Evolutionary conservation across 2,113 vertebrate species (phyloP).

Genomic region (Ptilorrhoa leucosticta): DNA sequence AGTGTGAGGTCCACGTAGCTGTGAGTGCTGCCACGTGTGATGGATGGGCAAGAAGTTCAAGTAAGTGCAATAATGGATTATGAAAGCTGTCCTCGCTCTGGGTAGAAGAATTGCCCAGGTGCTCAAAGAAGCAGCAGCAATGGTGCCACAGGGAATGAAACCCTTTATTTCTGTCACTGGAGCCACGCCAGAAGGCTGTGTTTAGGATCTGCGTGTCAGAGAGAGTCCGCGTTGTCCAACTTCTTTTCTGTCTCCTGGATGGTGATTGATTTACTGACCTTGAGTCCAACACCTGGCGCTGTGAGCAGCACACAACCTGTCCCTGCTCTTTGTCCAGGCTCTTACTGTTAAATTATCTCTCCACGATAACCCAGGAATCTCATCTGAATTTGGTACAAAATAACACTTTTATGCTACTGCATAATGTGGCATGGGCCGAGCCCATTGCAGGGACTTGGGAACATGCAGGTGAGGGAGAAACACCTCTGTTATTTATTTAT

Average conservation of each 20-base stretch:
- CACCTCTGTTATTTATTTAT: background rate
- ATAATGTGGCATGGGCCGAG: background rate
- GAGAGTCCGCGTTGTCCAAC: background rate
- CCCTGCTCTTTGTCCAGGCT: rapidly evolving
- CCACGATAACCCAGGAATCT: background rate
- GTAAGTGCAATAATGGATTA: background rate
- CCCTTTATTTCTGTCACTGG: background rate
- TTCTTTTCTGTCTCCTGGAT: background rate
- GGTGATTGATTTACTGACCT: constrained; percentile 16
- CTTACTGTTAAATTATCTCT: background rate
- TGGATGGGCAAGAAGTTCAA: background rate
- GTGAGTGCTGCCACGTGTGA: background rate
- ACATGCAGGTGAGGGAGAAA: background rate
- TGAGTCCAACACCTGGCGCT: background rate
- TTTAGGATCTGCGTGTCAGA: background rate
- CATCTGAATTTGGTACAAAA: background rate
- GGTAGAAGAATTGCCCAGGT: background rate
- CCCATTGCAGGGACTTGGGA: background rate
- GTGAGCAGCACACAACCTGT: rapidly evolving
- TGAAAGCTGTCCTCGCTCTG: background rate
- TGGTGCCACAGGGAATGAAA: background rate
- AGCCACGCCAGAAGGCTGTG: background rate
- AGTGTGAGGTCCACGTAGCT: background rate
- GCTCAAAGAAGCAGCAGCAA: background rate
- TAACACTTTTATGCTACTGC: background rate